These are phyloP conservation scores for Falcunculus frontatus DNA, from an alignment of 2,113 vertebrate species.

Conservation along the genomic window DNA sequence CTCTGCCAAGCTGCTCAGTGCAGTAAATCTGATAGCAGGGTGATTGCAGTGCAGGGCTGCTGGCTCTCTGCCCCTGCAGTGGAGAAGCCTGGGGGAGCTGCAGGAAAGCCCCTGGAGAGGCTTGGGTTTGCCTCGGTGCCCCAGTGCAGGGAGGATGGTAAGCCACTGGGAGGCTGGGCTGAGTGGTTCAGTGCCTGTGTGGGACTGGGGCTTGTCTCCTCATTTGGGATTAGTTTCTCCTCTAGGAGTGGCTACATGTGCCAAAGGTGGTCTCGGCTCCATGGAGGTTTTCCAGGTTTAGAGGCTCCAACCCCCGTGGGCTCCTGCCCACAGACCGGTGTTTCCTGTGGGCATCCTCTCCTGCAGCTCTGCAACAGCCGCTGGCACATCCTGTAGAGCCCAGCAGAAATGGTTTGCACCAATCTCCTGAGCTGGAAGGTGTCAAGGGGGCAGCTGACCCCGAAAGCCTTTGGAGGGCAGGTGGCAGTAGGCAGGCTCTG, in stretches of 20 bases:
- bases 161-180: fast-evolving
- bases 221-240: background rate
- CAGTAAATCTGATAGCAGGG: background rate
- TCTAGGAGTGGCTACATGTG: background rate
- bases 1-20: background rate
- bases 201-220: background rate
- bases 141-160: background rate
- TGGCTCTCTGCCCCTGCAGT: background rate
- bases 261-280: background rate
- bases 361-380: background rate
- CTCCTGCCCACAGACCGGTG: fast-evolving
- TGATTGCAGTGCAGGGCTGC: background rate
- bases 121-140: background rate
- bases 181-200: background rate
- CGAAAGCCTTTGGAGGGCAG: background rate
- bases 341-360: background rate
- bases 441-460: background rate
- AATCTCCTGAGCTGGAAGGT: background rate
- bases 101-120: background rate
- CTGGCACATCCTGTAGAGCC: background rate
- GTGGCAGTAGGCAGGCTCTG: fast-evolving
- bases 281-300: background rate
- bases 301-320: background rate
- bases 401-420: background rate
- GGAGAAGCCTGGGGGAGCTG: background rate